Percentiles rank a stretch among this genome's conserved stretches.
Conservation (phyloP, 37 sponge, comb jelly and placozoan genomes). For the Aplysina aerophoba region DNA sequence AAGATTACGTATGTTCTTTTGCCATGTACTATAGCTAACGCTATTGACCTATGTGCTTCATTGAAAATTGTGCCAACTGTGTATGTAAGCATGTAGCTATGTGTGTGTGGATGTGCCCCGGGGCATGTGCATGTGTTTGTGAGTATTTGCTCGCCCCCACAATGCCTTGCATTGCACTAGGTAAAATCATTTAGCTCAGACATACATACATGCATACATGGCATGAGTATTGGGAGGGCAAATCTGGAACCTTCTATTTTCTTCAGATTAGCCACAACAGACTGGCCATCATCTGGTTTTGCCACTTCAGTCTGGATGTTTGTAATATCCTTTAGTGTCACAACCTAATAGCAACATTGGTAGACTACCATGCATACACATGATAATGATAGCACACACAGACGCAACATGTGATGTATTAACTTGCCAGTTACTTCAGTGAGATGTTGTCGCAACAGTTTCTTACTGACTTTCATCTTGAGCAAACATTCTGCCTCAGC, state of each 20-base stretch:
- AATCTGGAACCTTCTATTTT: background rate
- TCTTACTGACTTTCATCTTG: background rate
- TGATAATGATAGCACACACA: background rate
- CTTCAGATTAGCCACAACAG: background rate
- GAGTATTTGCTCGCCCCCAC: no score
- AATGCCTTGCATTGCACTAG: no score
- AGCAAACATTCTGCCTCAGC: background rate
- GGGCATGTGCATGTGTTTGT: no score
- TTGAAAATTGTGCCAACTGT: no score
- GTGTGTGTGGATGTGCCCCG: no score
- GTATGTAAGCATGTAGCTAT: no score
- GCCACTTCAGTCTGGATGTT: background rate
- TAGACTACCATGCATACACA: background rate
- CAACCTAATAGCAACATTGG: conserved; percentile 9
- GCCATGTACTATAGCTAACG: no score
- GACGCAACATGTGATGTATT: background rate
- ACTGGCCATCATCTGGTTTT: background rate
- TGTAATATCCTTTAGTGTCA: conserved; percentile 13
- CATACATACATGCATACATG: no score
- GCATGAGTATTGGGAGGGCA: no score
- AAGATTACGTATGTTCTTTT: no score
- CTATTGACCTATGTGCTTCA: no score
- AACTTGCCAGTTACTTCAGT: background rate
- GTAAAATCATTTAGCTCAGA: no score
- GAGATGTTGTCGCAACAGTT: background rate